Evolutionary conservation across 2,797 vertebrate genomes (phyloP).

Genomic region (Periophthalmus magnuspinnatus): DNA sequence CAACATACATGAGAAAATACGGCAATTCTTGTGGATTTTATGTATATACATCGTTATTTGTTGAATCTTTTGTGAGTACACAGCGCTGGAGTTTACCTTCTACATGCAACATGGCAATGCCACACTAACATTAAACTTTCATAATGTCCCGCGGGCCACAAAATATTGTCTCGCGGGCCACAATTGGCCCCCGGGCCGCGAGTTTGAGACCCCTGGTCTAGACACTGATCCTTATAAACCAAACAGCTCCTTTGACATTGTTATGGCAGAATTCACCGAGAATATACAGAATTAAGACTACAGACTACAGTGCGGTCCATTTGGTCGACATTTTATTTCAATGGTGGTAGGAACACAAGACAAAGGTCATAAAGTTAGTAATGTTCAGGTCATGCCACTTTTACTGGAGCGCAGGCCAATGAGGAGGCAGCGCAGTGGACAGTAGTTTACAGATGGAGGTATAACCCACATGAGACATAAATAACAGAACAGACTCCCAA

Average conservation of each 20-base stretch:
- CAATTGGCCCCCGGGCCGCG: no score
- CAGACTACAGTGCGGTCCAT: constrained; percentile 48
- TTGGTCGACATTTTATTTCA: constrained; percentile 93
- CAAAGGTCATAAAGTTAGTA: constrained; percentile 94
- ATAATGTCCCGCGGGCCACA: no score
- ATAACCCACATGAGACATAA: constrained; percentile 83
- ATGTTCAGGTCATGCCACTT: constrained; percentile 88
- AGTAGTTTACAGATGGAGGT: constrained; percentile 83
- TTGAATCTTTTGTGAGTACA: no score
- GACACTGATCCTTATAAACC: neutral
- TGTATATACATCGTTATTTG: no score
- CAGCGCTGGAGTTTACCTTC: no score
- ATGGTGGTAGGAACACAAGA: constrained; percentile 91
- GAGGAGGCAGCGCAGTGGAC: constrained; percentile 77
- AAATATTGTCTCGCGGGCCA: no score
- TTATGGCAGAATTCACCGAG: constrained; percentile 5
- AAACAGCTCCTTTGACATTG: neutral
- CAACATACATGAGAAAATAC: no score
- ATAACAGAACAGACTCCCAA: constrained; percentile 68
- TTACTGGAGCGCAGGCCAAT: constrained; percentile 80
- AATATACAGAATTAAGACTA: constrained; percentile 11
- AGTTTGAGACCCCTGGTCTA: no score
- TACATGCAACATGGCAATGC: no score
- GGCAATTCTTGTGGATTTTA: no score
- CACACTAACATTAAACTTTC: no score